Evolutionary conservation across 2,888 invertebrate species (phyloP), one percentile per base, ranked within the genome.

Genomic region (Rotaria socialis): DNA sequence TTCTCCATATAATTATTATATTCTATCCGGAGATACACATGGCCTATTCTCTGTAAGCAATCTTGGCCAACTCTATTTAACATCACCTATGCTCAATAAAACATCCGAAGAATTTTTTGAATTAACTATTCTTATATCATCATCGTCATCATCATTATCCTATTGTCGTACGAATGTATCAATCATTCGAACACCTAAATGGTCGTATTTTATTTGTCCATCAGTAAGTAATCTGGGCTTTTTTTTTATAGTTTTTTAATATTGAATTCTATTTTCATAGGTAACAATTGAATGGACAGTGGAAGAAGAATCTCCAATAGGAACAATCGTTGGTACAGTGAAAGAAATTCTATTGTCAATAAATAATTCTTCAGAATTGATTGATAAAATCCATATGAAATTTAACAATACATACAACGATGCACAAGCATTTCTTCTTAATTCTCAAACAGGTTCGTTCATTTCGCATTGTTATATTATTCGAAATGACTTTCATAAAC

Each of bases 161-260:
- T 80, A n/a, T 67, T 80, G 80, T 80, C 80, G n/a, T 24, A 80
- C 80, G 11, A 43, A 80, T 47, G 11, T 80, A 24, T n/a, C 47
- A n/a, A 47, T 47, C 47, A 24, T n/a, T 41, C 43, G n/a, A 80
- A 80, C 80, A n/a, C 24, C 47, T 11, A 47, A 47, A 14, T 80
- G 47, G 80, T n/a, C 43, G 8, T n/a, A 80, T n/a, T 80, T 80
- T n/a, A n/a, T 80, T 47, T 80, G 80, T 80, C 80, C 47, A 47
- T 14, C 43, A 35, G 41, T 67, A 67, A 67, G 16, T 60, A 4
- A 74, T 5, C 5, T 14, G 0, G 35, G 2, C 14, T 52, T 52
- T 52, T 8, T 14, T 52, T 52, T 52, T 11, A 3, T 11, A 14
- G 3, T 14, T 52, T 11, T 52, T 55, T 4, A 55, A 22, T 52